Conservation (phyloP, 2,888 invertebrate species). For the Amphimallon solstitiale region DNA sequence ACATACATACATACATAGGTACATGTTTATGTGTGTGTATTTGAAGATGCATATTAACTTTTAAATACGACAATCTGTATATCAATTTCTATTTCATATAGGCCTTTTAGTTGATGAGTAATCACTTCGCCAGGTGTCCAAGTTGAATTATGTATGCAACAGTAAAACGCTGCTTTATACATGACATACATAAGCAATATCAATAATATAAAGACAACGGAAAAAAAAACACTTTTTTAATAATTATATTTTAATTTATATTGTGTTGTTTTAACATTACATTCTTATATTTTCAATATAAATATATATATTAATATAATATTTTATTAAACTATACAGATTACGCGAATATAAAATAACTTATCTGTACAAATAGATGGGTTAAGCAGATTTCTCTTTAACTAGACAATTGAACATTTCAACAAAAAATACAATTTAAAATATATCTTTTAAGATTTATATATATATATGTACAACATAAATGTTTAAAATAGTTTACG, state of each 20-base stretch:
- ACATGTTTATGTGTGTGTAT: no score
- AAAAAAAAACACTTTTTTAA: neutral
- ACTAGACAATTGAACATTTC: neutral
- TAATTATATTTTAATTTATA: neutral
- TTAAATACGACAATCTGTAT: no score
- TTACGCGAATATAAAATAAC: conserved; percentile 25
- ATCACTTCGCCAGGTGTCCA: no score
- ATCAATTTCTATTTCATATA: no score
- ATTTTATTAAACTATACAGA: conserved; percentile 25
- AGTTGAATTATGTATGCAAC: no score
- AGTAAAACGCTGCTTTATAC: no score
- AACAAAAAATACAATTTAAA: neutral
- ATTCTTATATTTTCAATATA: conserved; percentile 21
- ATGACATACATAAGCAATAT: no score
- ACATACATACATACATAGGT: no score
- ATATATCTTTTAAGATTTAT: neutral
- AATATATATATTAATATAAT: conserved; percentile 28
- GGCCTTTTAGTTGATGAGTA: no score
- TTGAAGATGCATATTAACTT: no score
- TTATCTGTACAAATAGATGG: conserved; percentile 27
- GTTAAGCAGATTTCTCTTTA: neutral
- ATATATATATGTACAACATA: conserved; percentile 14
- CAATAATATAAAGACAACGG: no score
- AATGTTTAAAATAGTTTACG: neutral
- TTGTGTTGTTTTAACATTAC: conserved; percentile 19